Conservation (phyloP, 1,140 invertebrate species). For the Ceratoteleas bidentatus region DNA sequence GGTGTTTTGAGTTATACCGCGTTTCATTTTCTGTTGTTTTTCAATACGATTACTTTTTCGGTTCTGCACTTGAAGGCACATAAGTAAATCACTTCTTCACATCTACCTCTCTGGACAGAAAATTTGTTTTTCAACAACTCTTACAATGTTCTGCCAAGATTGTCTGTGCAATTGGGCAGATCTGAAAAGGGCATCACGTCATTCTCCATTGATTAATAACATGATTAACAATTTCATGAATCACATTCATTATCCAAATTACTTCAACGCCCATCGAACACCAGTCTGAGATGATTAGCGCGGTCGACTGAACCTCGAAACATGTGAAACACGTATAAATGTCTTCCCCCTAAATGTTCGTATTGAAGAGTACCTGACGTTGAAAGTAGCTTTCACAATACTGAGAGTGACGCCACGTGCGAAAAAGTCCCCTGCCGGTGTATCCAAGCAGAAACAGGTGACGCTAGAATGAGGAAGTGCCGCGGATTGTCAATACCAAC, state of each 20-base stretch:
- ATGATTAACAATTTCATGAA: too few species aligned
- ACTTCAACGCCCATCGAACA: conserved; percentile 24
- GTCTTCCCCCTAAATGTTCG: conserved; percentile 46
- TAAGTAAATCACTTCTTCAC: too few species aligned
- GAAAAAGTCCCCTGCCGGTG: conserved; percentile 12
- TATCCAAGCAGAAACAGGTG: too few species aligned
- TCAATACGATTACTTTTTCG: conserved; percentile 16
- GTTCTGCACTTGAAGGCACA: too few species aligned
- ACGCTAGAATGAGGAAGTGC: neutral
- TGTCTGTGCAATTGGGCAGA: too few species aligned
- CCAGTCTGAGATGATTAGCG: conserved; percentile 40
- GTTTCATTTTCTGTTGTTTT: conserved; percentile 10
- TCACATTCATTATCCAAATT: too few species aligned
- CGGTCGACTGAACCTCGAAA: conserved; percentile 39
- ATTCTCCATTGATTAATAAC: too few species aligned
- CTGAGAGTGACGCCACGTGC: conserved; percentile 6
- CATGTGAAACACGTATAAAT: conserved; percentile 33
- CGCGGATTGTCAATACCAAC: conserved; percentile 1
- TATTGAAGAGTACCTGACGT: conserved; percentile 28
- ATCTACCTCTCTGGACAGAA: too few species aligned
- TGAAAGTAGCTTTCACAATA: conserved; percentile 11
- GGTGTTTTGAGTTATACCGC: conserved; percentile 47
- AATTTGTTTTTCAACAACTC: too few species aligned
- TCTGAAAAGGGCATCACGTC: too few species aligned
- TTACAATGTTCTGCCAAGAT: too few species aligned